Base-by-base conservation (phyloP, 2,113 vertebrate species). In the Bujurquina vittata region DNA sequence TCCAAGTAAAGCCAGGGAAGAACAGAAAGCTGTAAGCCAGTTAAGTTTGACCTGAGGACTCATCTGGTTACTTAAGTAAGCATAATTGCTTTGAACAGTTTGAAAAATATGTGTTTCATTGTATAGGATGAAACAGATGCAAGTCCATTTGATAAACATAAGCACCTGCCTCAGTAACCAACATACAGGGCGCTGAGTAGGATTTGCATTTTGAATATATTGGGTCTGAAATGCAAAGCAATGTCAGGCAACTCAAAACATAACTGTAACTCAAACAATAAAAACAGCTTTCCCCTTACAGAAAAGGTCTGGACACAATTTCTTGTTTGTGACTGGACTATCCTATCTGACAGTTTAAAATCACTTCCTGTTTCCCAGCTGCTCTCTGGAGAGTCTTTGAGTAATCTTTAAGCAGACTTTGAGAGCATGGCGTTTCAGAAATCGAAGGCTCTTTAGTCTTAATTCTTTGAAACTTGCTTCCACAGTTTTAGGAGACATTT, bases 391-490 rank as follows among this genome's bases (percentile, higher is more conserved):
- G 67, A 18, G 2, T 72, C 67, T 26, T 54, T n/a, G 67, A 72
- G 17, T 72, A 46, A 54, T 54, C 18, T 72, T 72, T 5, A 52
- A 72, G 18, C 49, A 18, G 46, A 49, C 2, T 52, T 18, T 52
- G 46, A 15, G 14, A 49, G 14, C 14, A 17, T 49, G 49, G 5
- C 46, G 2, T 17, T 52, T 18, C 49, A 17, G 49, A 52, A 52
- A 52, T 18, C 7, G 15, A 52, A 52, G 15, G 18, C 49, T 18
- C 49, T 18, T 52, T 52, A 18, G 12, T 3, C 15, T 1, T 72
- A 72, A 72, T 72, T 72, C 26, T 72, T 72, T 72, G 23, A 52
- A 72, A 72, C 65, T 12, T 72, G 67, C 67, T 72, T 72, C 26
- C 12, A 29, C 18, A 69, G 23, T 69, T 11, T 69, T 40, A 49